Evolutionary conservation across 2,797 vertebrate genomes (phyloP).

Genomic region (Rousettus madagascariensis): DNA sequence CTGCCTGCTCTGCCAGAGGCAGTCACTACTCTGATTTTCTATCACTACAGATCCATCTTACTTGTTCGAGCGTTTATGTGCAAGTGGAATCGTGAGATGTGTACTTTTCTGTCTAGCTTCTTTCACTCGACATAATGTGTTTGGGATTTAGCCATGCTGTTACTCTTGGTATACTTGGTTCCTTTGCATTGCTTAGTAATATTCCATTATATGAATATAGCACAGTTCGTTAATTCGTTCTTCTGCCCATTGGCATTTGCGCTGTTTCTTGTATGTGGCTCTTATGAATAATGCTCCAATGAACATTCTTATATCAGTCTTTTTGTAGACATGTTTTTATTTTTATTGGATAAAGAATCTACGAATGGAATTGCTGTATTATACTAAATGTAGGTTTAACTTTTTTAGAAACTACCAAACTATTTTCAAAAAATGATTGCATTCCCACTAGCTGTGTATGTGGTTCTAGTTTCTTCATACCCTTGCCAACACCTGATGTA

Average conservation of each 20-base stretch:
- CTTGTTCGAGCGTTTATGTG: neutral
- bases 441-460: neutral
- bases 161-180: neutral
- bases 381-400: neutral
- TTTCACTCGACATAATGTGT: neutral
- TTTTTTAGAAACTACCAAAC: neutral
- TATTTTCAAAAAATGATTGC: neutral
- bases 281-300: neutral
- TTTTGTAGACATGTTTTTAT: slow-evolving; percentile 34
- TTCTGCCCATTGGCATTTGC: neutral
- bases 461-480: neutral
- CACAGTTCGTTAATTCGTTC: neutral
- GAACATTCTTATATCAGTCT: neutral
- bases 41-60: neutral
- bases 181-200: neutral
- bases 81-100: neutral
- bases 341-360: slow-evolving; percentile 35
- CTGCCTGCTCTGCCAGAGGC: neutral
- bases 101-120: neutral
- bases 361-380: neutral
- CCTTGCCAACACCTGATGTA: neutral
- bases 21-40: neutral
- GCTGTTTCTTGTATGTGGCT: neutral
- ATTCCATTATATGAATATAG: neutral
- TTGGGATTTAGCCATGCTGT: neutral